Conservation (phyloP, 2,888 invertebrate genomes). For the Margaritifera margaritifera region DNA sequence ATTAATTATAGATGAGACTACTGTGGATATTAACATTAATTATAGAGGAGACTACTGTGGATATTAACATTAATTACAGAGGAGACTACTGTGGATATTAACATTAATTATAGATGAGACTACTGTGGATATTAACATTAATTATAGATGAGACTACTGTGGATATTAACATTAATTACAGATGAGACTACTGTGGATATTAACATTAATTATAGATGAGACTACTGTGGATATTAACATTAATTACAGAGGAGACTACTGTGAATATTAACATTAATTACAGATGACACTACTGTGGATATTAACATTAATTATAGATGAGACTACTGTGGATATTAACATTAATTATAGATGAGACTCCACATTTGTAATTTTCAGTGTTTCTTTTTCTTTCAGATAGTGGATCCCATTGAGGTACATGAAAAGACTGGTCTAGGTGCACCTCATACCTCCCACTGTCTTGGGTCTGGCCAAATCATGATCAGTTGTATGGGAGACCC, state of each 20-base stretch:
- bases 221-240: neutral
- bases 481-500: constrained; percentile 94
- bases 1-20: neutral
- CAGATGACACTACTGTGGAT: neutral
- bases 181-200: neutral
- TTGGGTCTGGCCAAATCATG: constrained; percentile 93
- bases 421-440: constrained; percentile 82
- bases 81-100: neutral
- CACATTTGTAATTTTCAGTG: too few species aligned
- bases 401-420: constrained; percentile 87
- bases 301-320: neutral
- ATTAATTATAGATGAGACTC: neutral
- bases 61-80: neutral
- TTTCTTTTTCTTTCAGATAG: constrained; percentile 76
- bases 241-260: neutral
- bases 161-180: neutral
- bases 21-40: neutral
- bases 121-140: neutral
- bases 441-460: constrained; percentile 95
- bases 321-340: neutral
- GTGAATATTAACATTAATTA: neutral
- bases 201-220: neutral
- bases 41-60: neutral
- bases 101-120: neutral
- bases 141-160: neutral